phyloP scores from a whole-genome alignment of 2,888 invertebrate species.

The Ochropleura leucogaster region DNA sequence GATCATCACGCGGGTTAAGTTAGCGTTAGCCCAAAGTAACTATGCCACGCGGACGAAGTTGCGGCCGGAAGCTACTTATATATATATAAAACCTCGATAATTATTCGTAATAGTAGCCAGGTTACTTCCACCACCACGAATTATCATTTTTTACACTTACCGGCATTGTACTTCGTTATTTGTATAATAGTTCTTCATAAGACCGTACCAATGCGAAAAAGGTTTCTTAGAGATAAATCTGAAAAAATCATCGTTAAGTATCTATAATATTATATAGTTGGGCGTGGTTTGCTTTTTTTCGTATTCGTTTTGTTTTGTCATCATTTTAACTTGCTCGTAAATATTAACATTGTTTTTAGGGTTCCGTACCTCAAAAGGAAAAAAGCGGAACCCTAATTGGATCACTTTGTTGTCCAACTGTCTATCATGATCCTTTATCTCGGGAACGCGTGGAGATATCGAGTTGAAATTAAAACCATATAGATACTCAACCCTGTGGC shows the following conservation, averaged over 20 bases:
- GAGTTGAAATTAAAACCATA: too few relatives aligned
- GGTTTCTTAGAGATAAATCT: slow-evolving; percentile 69
- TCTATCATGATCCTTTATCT: too few relatives aligned
- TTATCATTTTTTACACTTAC: slow-evolving; percentile 67
- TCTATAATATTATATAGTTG: not conserved
- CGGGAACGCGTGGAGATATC: too few relatives aligned
- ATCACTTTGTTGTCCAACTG: too few relatives aligned
- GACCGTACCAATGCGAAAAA: slow-evolving; percentile 79
- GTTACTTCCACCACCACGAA: not conserved
- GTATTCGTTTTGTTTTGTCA: not conserved
- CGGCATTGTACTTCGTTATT: slow-evolving; percentile 80
- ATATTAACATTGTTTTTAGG: not conserved
- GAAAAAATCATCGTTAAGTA: slow-evolving; percentile 10
- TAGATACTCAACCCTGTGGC: too few relatives aligned
- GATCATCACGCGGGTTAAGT: too few relatives aligned
- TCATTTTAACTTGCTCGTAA: not conserved
- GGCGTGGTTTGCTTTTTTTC: too few relatives aligned
- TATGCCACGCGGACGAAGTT: too few relatives aligned
- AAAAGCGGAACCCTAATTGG: too few relatives aligned
- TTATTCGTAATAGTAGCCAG: not conserved
- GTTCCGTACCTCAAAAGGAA: too few relatives aligned
- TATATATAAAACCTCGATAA: not conserved
- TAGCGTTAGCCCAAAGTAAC: too few relatives aligned
- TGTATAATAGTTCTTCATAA: slow-evolving; percentile 84
- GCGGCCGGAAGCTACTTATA: too few relatives aligned